A percentile compares a stretch with the other conserved stretches of the same genome.
phyloP scores from a whole-genome alignment of 2,888 invertebrate genomes.

The Drosophila borborema region DNA sequence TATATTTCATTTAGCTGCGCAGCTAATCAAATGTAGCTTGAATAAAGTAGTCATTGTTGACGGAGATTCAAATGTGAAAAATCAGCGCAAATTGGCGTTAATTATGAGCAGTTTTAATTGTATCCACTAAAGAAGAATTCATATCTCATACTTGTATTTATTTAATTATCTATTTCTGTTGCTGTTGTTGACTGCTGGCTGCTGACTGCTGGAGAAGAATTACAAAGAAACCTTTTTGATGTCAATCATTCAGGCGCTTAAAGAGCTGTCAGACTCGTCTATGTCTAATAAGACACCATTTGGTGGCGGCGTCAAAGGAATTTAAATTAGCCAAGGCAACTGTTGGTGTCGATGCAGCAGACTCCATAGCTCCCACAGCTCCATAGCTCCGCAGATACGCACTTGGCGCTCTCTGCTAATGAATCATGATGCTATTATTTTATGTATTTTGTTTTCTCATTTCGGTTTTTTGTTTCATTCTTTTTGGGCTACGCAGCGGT shows the following conservation, averaged over 20 bases:
- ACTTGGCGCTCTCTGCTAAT: conserved; percentile 68
- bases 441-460: conserved; percentile 59
- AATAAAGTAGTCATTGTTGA: background rate
- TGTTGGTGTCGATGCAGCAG: conserved; percentile 56
- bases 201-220: conserved; percentile 30
- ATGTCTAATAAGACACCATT: conserved; percentile 66
- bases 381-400: conserved; percentile 52
- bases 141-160: conserved; percentile 61
- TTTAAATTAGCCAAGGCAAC: conserved; percentile 74
- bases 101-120: conserved; percentile 73
- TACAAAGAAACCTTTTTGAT: conserved; percentile 73
- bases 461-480: conserved; percentile 39
- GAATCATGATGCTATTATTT: conserved; percentile 70
- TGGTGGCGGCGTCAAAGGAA: conserved; percentile 67
- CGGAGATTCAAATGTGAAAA: conserved; percentile 27
- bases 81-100: conserved; percentile 56
- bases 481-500: conserved; percentile 21
- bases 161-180: conserved; percentile 52
- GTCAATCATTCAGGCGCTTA: conserved; percentile 81
- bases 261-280: conserved; percentile 76
- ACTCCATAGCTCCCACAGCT: conserved; percentile 28
- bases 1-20: background rate
- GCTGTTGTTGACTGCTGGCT: conserved; percentile 3
- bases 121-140: conserved; percentile 20
- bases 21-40: background rate